Evolutionary conservation across 1,140 invertebrate species (phyloP).

Genomic region (Ostrea denselamellosa): DNA sequence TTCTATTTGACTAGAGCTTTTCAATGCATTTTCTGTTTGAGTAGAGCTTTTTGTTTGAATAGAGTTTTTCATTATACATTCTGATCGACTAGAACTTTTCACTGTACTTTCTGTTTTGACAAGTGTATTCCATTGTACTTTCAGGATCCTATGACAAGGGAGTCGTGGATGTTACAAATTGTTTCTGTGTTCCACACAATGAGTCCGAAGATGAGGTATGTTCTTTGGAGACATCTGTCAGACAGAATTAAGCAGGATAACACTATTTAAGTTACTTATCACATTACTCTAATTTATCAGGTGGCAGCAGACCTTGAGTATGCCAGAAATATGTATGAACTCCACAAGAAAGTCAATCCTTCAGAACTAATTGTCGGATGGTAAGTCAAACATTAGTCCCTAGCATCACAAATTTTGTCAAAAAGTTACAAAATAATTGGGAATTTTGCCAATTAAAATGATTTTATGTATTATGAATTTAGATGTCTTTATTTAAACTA

Average conservation of each 20-base stretch:
- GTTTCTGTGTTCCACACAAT: slow-evolving; percentile 98
- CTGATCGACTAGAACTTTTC: no score
- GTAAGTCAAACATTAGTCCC: slow-evolving; percentile 82
- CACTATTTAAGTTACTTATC: background rate
- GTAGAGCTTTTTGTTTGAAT: no score
- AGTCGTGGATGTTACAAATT: slow-evolving; percentile 96
- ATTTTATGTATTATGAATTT: no score
- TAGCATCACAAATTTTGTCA: no score
- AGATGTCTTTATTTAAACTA: no score
- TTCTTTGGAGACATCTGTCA: background rate
- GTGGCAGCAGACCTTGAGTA: slow-evolving; percentile 97
- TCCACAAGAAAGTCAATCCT: slow-evolving; percentile 94
- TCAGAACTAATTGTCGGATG: slow-evolving; percentile 95
- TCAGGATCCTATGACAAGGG: slow-evolving; percentile 92
- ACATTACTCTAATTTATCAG: slow-evolving; percentile 80
- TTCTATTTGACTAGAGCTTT: slow-evolving; percentile 18
- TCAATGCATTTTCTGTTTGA: no score
- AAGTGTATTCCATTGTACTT: slow-evolving; percentile 67
- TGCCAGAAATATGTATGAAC: slow-evolving; percentile 95
- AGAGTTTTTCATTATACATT: no score
- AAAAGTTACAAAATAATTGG: no score
- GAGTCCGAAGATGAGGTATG: slow-evolving; percentile 91
- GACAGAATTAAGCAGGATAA: background rate
- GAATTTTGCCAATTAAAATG: no score
- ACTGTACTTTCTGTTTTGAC: slow-evolving; percentile 72